phyloP scores from a whole-genome alignment of 23 tunicate species.

The Halocynthia roretzi region DNA sequence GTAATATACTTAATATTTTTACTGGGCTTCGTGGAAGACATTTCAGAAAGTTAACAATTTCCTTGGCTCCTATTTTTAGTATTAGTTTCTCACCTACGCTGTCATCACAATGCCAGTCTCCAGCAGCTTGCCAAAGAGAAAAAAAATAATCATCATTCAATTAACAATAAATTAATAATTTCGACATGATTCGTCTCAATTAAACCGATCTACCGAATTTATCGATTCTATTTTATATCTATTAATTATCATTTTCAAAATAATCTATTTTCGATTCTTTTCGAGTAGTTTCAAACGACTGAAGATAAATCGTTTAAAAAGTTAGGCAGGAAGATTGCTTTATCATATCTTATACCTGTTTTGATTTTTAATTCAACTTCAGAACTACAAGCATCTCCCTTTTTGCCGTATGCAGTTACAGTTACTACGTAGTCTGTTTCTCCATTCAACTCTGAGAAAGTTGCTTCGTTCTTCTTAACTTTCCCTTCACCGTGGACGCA shows the following conservation, averaged over 20 bases:
- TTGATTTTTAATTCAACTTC: constrained; percentile 12
- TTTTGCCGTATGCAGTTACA: constrained; percentile 14
- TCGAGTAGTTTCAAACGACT: too few species aligned
- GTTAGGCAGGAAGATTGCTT: too few species aligned
- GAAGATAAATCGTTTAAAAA: too few species aligned
- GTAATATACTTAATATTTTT: too few species aligned
- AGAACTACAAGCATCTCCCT: constrained; percentile 15
- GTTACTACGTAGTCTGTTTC: constrained; percentile 7
- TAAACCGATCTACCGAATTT: too few species aligned
- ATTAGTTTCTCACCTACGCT: background rate
- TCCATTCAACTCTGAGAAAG: background rate
- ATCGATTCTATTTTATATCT: too few species aligned
- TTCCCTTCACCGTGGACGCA: background rate
- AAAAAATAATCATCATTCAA: background rate
- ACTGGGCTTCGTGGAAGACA: too few species aligned
- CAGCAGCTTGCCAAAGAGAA: constrained; percentile 1
- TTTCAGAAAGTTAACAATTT: background rate
- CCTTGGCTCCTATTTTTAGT: background rate
- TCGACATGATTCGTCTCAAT: too few species aligned
- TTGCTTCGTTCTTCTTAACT: background rate
- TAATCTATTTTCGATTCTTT: too few species aligned
- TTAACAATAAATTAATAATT: too few species aligned
- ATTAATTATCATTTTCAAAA: too few species aligned
- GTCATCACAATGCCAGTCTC: constrained; percentile 20
- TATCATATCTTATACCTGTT: background rate